Percentiles rank a stretch among this genome's conserved stretches.
Evolutionary conservation across 1,140 invertebrate genomes (phyloP).

Genomic region (Mycetomoellerius zeteki): DNA sequence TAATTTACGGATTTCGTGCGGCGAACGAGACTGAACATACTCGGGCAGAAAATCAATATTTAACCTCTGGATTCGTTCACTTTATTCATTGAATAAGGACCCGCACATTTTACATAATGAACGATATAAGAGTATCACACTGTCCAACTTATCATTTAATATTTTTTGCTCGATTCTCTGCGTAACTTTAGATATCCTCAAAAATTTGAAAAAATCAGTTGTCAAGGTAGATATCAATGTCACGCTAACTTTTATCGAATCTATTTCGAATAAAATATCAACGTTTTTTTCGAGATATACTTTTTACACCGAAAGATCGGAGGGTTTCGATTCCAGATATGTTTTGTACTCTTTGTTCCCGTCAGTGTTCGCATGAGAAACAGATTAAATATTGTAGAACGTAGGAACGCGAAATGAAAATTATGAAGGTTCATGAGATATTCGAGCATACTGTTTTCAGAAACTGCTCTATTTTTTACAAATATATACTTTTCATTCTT

Average conservation of each 20-base stretch:
- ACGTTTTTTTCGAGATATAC: neutral
- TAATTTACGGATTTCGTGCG: conserved; percentile 41
- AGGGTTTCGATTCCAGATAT: neutral
- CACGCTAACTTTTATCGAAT: neutral
- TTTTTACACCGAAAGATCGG: conserved; percentile 16
- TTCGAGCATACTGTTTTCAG: conserved; percentile 11
- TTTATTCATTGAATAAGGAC: conserved; percentile 36
- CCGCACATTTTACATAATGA: conserved; percentile 4
- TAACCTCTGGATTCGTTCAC: conserved; percentile 49
- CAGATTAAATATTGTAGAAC: conserved; percentile 44
- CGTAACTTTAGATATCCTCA: neutral
- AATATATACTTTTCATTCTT: conserved; percentile 20
- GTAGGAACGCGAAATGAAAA: conserved; percentile 40
- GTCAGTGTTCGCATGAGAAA: conserved; percentile 9
- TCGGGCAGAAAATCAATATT: conserved; percentile 62
- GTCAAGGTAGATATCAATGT: neutral
- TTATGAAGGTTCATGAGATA: conserved; percentile 58
- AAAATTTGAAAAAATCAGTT: conserved; percentile 46
- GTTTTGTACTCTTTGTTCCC: conserved; percentile 20
- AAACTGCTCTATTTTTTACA: conserved; percentile 45
- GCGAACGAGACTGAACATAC: conserved; percentile 29
- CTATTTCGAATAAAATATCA: neutral
- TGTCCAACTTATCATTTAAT: conserved; percentile 23
- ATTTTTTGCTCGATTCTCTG: neutral
- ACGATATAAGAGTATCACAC: neutral